These are phyloP conservation scores for Agriotes lineatus DNA, from an alignment of 2,888 invertebrate species.

Conservation along the genomic window DNA sequence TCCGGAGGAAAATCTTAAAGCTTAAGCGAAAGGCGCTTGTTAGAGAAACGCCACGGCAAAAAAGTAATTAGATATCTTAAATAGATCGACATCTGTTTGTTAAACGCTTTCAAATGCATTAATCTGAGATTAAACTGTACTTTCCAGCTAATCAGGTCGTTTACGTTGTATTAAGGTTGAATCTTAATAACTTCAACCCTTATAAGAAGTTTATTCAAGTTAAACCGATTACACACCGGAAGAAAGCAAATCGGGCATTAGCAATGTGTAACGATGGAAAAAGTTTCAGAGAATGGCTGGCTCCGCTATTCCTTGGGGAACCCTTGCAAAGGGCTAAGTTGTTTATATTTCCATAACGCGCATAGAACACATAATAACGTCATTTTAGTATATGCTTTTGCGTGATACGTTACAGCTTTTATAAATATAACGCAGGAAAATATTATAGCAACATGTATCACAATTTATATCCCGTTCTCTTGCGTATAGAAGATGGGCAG, in stretches of 20 bases:
- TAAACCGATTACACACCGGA: constrained; percentile 23
- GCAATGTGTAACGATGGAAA: constrained; percentile 22
- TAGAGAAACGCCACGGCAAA: neutral
- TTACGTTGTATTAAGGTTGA: constrained; percentile 19
- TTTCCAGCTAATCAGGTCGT: constrained; percentile 4
- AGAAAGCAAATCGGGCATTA: constrained; percentile 29
- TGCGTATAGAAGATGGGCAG: too few species aligned
- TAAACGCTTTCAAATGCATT: neutral
- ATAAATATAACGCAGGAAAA: too few species aligned
- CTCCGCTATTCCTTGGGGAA: neutral
- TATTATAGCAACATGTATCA: too few species aligned
- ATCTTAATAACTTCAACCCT: constrained; percentile 15
- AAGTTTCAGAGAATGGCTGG: constrained; percentile 3
- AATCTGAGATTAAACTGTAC: neutral
- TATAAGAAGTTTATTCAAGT: constrained; percentile 17
- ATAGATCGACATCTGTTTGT: neutral
- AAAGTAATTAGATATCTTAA: neutral
- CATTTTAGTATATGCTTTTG: neutral
- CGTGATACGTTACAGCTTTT: too few species aligned
- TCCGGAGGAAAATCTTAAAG: neutral
- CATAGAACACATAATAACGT: constrained; percentile 1
- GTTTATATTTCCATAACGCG: constrained; percentile 16
- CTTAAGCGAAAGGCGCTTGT: neutral
- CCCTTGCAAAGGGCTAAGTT: neutral
- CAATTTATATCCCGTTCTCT: too few species aligned